These are phyloP conservation scores for Amphiprion ocellaris DNA, from an alignment of 2,113 vertebrate genomes.

Conservation along the genomic window DNA sequence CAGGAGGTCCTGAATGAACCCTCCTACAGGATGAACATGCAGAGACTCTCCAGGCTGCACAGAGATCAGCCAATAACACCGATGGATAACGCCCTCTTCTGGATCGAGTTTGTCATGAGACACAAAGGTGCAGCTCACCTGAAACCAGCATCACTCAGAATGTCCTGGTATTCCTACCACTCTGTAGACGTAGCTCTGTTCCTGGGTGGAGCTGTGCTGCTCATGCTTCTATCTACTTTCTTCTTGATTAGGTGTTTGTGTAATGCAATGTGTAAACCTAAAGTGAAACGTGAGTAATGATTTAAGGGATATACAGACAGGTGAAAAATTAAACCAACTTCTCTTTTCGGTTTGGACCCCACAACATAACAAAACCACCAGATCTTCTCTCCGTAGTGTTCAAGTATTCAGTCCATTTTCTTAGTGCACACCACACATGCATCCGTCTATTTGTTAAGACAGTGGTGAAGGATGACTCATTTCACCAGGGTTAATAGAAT, in stretches of 20 bases:
- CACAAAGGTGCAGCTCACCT: conserved; percentile 84
- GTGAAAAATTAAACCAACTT: too few relatives aligned
- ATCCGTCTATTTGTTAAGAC: too few relatives aligned
- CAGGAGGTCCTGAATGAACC: conserved; percentile 77
- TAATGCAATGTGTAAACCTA: conserved; percentile 33
- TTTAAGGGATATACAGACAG: neutral
- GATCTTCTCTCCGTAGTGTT: too few relatives aligned
- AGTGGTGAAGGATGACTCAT: too few relatives aligned
- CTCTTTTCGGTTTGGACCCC: too few relatives aligned
- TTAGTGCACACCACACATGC: too few relatives aligned
- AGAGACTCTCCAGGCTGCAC: conserved; percentile 81
- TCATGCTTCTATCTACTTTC: conserved; percentile 29
- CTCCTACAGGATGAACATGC: conserved; percentile 81
- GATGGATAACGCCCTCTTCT: conserved; percentile 81
- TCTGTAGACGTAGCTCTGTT: conserved; percentile 77
- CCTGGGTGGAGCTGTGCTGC: conserved; percentile 35
- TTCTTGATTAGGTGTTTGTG: conserved; percentile 58
- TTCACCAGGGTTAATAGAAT: too few relatives aligned
- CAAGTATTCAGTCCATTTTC: too few relatives aligned
- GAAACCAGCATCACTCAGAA: conserved; percentile 71
- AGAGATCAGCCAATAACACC: conserved; percentile 76
- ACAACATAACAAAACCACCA: too few relatives aligned
- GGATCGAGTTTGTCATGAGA: conserved; percentile 84
- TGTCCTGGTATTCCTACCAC: conserved; percentile 82
- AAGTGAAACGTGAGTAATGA: conserved; percentile 71